Conservation (phyloP, 2,888 invertebrate genomes). For the Busseola fusca region DNA sequence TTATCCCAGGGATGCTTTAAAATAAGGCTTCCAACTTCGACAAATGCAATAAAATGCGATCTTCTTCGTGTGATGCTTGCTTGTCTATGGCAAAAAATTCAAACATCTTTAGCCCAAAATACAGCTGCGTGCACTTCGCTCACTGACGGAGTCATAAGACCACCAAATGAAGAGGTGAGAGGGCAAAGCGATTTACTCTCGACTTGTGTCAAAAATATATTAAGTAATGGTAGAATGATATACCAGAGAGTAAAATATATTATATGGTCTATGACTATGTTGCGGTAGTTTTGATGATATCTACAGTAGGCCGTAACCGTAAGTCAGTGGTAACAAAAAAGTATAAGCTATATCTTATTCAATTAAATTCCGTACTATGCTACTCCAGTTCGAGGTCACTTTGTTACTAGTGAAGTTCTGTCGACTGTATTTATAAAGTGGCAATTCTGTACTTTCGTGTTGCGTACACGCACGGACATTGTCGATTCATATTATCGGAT, state of each 20-base stretch:
- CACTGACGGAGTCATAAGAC: neutral
- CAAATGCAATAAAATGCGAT: neutral
- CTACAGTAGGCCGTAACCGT: no score
- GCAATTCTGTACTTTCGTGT: constrained; percentile 5
- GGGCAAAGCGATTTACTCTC: neutral
- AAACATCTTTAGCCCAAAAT: neutral
- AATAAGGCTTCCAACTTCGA: neutral
- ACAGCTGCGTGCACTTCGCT: neutral
- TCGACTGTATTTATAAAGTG: constrained; percentile 1
- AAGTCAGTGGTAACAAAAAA: no score
- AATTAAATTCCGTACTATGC: no score
- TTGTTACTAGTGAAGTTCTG: neutral
- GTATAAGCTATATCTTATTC: no score
- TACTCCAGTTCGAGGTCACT: neutral
- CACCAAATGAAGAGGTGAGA: neutral
- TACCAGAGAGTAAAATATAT: no score
- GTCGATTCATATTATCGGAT: constrained; percentile 63
- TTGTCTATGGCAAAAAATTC: neutral
- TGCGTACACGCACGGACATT: constrained; percentile 56
- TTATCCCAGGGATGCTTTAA: neutral
- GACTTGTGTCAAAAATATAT: neutral
- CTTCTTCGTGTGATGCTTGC: neutral
- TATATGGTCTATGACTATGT: no score
- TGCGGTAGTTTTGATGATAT: no score
- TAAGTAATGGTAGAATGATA: no score